Evolutionary conservation across 2,888 invertebrate genomes (phyloP).

Genomic region (Troilus luridus): DNA sequence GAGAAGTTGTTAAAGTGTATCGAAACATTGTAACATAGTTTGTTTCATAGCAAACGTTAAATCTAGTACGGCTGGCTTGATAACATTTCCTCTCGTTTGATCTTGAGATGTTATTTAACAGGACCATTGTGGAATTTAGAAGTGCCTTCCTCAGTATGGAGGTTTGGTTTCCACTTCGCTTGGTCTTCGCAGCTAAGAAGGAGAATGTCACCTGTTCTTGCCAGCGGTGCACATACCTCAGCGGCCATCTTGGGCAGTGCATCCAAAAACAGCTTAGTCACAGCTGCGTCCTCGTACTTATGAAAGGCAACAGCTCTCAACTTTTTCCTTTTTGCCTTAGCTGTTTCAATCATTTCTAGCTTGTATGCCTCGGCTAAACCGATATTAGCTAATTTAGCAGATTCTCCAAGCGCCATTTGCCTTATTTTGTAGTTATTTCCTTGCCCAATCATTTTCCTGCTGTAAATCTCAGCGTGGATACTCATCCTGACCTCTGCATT

Average conservation of each 20-base stretch:
- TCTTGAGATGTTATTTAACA: neutral
- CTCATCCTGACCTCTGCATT: constrained; percentile 89
- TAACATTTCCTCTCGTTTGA: neutral
- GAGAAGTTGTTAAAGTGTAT: neutral
- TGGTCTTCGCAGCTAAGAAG: neutral
- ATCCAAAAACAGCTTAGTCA: constrained; percentile 91
- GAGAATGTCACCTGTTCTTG: neutral
- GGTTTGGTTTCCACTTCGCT: neutral
- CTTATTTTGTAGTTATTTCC: constrained; percentile 95
- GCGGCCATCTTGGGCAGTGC: constrained; percentile 97
- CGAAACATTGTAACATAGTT: too few species aligned
- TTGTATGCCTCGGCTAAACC: constrained; percentile 93
- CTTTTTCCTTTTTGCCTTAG: constrained; percentile 95
- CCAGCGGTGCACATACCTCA: constrained; percentile 78
- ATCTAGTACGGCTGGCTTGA: neutral
- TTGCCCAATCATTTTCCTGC: constrained; percentile 89
- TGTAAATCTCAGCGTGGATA: constrained; percentile 94
- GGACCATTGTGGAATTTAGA: neutral
- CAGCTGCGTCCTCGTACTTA: constrained; percentile 95
- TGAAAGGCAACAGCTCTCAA: constrained; percentile 95
- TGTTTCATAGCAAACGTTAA: neutral
- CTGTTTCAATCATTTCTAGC: constrained; percentile 90
- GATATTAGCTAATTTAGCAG: constrained; percentile 89
- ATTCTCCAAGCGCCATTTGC: constrained; percentile 91
- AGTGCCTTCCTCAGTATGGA: neutral